phyloP scores from a whole-genome alignment of 2,113 vertebrate species.

The Hymenochirus boettgeri region DNA sequence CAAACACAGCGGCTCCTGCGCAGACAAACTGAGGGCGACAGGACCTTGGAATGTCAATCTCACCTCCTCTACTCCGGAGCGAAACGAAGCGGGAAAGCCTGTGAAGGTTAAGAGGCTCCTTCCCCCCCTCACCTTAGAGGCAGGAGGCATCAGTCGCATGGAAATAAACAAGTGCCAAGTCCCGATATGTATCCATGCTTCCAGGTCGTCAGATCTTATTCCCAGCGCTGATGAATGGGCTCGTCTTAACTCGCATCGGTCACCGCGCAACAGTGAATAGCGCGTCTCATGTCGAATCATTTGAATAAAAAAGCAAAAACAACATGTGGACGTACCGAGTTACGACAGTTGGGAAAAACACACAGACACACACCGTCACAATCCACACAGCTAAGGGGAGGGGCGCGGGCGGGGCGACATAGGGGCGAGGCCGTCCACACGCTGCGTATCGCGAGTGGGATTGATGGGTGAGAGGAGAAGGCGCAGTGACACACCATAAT shows the following conservation, averaged over 20 bases:
- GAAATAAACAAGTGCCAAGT: conserved; percentile 31
- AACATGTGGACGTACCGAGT: conserved; percentile 91
- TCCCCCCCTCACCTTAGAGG: conserved; percentile 31
- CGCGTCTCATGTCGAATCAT: conserved; percentile 82
- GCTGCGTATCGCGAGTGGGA: background rate
- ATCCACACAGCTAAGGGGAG: background rate
- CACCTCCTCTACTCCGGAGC: background rate
- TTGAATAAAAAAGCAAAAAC: conserved; percentile 85
- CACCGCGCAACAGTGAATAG: conserved; percentile 81
- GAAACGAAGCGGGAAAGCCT: background rate
- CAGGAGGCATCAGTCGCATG: conserved; percentile 10
- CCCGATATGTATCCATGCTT: conserved; percentile 18
- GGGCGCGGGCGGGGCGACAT: too few species aligned
- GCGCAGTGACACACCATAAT: background rate
- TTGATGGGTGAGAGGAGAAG: background rate
- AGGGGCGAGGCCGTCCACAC: conserved; percentile 7
- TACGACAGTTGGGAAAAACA: conserved; percentile 50
- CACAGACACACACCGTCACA: conserved; percentile 10
- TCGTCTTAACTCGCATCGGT: conserved; percentile 54
- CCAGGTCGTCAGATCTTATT: conserved; percentile 19
- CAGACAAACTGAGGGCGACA: background rate
- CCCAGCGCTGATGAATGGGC: conserved; percentile 49
- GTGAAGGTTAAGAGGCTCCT: background rate
- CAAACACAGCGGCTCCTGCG: background rate
- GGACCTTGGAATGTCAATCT: conserved; percentile 3